Conservation (phyloP, 2,888 invertebrate species). For the Lamellibrachia satsuma region DNA sequence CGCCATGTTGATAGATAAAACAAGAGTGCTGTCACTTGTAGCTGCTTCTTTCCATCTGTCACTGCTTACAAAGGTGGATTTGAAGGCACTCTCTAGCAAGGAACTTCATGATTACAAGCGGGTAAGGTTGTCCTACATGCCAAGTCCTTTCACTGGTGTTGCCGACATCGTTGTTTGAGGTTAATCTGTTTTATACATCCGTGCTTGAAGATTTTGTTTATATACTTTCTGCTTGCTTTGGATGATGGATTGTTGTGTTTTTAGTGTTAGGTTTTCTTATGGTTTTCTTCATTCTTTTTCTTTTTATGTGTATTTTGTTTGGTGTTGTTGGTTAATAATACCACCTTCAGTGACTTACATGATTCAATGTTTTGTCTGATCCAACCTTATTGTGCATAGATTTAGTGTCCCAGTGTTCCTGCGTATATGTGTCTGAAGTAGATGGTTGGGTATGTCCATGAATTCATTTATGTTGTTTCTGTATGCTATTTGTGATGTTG, state of each 20-base stretch:
- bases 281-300: background rate
- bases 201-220: background rate
- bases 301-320: background rate
- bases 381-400: background rate
- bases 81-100: conserved; percentile 62
- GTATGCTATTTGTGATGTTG: background rate
- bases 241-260: background rate
- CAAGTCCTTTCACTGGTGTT: background rate
- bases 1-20: background rate
- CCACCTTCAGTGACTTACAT: background rate
- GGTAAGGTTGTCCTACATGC: conserved; percentile 56
- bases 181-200: background rate
- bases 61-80: conserved; percentile 55
- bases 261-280: background rate
- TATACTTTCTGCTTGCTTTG: background rate
- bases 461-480: background rate
- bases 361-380: background rate
- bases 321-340: background rate
- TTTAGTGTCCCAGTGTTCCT: background rate
- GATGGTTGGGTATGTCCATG: too few species aligned
- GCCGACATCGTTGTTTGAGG: background rate
- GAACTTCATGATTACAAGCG: conserved; percentile 65
- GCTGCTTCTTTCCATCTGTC: background rate
- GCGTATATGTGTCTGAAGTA: too few species aligned
- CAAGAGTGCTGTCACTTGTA: background rate